Percentiles rank a stretch among this genome's conserved stretches.
Conservation (phyloP, 2,797 vertebrate genomes). For the Pantherophis vulpinus region DNA sequence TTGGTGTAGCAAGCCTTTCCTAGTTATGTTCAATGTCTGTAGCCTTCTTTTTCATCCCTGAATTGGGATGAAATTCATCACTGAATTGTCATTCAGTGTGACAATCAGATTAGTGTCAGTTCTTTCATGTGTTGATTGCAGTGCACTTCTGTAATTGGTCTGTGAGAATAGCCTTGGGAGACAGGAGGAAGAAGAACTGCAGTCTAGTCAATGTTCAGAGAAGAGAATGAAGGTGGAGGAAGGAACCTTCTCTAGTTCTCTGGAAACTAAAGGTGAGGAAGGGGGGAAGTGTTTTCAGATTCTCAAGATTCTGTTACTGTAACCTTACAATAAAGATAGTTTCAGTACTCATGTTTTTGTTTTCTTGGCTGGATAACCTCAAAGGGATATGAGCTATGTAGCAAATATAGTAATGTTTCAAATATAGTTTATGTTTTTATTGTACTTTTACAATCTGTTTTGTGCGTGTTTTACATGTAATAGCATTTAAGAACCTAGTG, state of each 20-base stretch:
- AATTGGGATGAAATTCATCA: too few relatives aligned
- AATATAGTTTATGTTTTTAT: not conserved
- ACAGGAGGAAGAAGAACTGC: not conserved
- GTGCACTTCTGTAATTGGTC: not conserved
- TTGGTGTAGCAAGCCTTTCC: not conserved
- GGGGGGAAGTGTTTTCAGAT: not conserved
- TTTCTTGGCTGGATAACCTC: not conserved
- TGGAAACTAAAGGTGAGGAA: not conserved
- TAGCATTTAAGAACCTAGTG: not conserved
- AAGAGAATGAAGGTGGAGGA: not conserved
- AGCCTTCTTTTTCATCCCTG: not conserved
- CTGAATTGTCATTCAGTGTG: not conserved
- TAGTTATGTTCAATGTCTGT: not conserved
- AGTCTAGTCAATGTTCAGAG: not conserved
- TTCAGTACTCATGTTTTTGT: not conserved
- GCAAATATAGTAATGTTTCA: not conserved
- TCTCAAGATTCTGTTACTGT: not conserved
- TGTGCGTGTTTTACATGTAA: not conserved
- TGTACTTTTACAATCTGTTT: not conserved
- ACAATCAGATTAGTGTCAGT: not conserved
- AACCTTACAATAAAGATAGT: not conserved
- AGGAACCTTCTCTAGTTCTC: not conserved
- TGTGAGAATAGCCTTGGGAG: not conserved
- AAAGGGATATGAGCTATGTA: not conserved
- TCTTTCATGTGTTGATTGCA: not conserved